Evolutionary conservation across 64 coral and sea anemone species (phyloP), one percentile per base, ranked within the genome.

Genomic region (Pachyseris speciosa): DNA sequence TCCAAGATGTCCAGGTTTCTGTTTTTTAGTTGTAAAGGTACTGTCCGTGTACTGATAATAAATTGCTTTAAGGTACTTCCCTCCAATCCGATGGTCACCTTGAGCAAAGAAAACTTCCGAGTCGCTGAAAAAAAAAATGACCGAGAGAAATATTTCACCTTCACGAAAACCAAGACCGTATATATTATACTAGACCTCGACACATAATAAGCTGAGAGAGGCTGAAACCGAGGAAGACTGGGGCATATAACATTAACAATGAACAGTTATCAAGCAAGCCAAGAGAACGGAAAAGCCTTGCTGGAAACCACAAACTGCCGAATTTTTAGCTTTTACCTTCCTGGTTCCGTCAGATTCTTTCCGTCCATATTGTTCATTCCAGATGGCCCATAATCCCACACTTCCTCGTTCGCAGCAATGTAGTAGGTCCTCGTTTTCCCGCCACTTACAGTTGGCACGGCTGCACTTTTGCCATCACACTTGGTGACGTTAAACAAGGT

Each of bases 301-400:
- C n/a, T n/a, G n/a, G n/a, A n/a, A n/a, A n/a, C n/a, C n/a, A n/a
- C n/a, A n/a, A n/a, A n/a, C 24, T 3, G 31, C 31, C 15, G 4
- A 20, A 26, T 29, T 31, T 48, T 47, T 10, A 9, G 20, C 7
- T 15, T 9, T 60, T 90, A 98, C 95, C 95, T 98, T 20, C 73
- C 90, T 17, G 53, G 29, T 13, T 19, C 33, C 2, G 83, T 91
- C 25, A 98, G 61, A 32, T 25, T 76, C 9, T 80, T 67, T 73
- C 53, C 96, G 69, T 76, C 91, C 94, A 58, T 91, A 70, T 91
- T 72, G 42, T 98, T 94, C 49, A 64, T 65, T 60, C 92, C 92
- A 25, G 81, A 69, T 48, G 96, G 96, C 15, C 87, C 96, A 84
- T 94, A 98, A 78, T 98, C 73, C 96, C 96, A 98, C 39, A 76